Conservation (phyloP, 2,888 invertebrate species). For the Hirtodrosophila cameraria region DNA sequence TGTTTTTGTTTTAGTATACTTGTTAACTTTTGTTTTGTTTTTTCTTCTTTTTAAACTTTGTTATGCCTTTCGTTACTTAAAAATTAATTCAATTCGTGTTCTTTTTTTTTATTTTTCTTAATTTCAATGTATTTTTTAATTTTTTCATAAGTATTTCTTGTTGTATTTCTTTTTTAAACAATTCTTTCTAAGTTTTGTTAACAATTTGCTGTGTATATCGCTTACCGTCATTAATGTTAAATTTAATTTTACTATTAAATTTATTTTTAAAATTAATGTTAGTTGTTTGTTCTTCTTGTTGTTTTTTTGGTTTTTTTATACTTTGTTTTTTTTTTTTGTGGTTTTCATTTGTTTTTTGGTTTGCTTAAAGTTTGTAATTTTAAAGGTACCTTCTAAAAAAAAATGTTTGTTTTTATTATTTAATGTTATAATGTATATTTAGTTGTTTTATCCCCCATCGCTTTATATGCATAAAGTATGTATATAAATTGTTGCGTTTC, state of each 20-base stretch:
- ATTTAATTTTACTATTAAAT: slow-evolving; percentile 71
- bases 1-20: slow-evolving; percentile 52
- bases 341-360: slow-evolving; percentile 27
- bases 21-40: slow-evolving; percentile 11
- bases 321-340: slow-evolving; percentile 44
- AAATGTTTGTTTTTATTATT: slow-evolving; percentile 40
- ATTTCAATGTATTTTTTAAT: slow-evolving; percentile 25
- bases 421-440: slow-evolving; percentile 58
- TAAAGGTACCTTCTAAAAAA: slow-evolving; percentile 77
- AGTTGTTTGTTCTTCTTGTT: slow-evolving; percentile 52
- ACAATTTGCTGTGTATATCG: slow-evolving; percentile 63
- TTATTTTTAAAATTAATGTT: slow-evolving; percentile 72
- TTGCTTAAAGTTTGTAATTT: slow-evolving; percentile 39
- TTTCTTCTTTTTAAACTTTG: slow-evolving; percentile 13
- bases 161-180: slow-evolving; percentile 48
- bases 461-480: slow-evolving; percentile 12
- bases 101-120: slow-evolving; percentile 19
- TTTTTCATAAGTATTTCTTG: slow-evolving; percentile 22
- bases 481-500: slow-evolving; percentile 24
- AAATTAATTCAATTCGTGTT: slow-evolving; percentile 54
- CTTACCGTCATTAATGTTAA: slow-evolving; percentile 51
- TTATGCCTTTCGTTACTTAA: slow-evolving; percentile 35
- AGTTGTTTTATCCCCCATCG: slow-evolving; percentile 31
- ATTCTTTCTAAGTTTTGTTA: slow-evolving; percentile 62
- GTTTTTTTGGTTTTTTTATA: slow-evolving; percentile 3